These are phyloP conservation scores for Porites lutea DNA, from an alignment of 64 coral and sea anemone genomes.

Conservation along the genomic window DNA sequence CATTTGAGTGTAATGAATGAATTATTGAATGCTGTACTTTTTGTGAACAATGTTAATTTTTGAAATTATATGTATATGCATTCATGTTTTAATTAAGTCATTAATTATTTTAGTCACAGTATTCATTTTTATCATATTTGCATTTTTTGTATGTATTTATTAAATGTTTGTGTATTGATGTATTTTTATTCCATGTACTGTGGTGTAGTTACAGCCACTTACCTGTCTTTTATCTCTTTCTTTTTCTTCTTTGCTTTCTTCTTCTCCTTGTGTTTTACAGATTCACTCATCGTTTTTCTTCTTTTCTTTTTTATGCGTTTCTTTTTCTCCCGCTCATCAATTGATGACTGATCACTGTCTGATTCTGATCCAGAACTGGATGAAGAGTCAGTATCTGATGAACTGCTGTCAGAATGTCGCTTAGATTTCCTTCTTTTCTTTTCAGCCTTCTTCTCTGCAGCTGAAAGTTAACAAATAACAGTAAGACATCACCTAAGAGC, in stretches of 20 bases:
- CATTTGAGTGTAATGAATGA: too few relatives aligned
- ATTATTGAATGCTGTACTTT: too few relatives aligned
- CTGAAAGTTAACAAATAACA: not conserved
- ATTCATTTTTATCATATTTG: too few relatives aligned
- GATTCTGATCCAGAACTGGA: conserved; percentile 35
- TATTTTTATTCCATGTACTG: too few relatives aligned
- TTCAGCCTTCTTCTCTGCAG: conserved; percentile 39
- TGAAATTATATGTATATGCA: too few relatives aligned
- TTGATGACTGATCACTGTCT: conserved; percentile 55
- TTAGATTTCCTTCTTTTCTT: conserved; percentile 15
- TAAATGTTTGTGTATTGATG: too few relatives aligned
- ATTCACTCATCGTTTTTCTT: conserved; percentile 67
- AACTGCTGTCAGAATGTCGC: conserved; percentile 32
- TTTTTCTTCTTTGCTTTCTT: conserved; percentile 72
- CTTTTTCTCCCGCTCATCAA: conserved; percentile 59
- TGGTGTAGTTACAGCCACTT: too few relatives aligned
- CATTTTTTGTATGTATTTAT: too few relatives aligned
- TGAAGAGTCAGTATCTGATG: conserved; percentile 50
- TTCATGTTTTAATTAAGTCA: too few relatives aligned
- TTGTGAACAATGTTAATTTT: too few relatives aligned
- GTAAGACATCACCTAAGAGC: not conserved
- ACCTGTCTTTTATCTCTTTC: conserved; percentile 46
- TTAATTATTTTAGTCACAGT: too few relatives aligned
- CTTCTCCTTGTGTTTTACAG: conserved; percentile 62
- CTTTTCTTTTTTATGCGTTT: conserved; percentile 78